phyloP scores from a whole-genome alignment of 2,888 invertebrate species.

The Trissolcus japonicus region DNA sequence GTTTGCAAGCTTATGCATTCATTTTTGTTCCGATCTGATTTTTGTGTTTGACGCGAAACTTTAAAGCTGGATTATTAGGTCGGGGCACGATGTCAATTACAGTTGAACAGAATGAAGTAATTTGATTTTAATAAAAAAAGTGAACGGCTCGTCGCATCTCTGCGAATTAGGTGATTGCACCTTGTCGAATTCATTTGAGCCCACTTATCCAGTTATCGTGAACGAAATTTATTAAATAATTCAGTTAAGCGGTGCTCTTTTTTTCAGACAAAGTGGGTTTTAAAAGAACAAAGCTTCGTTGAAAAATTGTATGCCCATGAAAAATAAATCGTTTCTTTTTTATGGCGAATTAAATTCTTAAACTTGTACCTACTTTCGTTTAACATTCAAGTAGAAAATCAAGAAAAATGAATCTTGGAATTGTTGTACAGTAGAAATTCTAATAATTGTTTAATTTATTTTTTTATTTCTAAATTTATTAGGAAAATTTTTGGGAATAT shows the following conservation, averaged over 20 bases:
- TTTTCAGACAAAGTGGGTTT: neutral
- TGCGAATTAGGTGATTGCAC: slow-evolving; percentile 26
- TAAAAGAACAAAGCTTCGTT: too few relatives aligned
- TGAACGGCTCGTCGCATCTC: slow-evolving; percentile 9
- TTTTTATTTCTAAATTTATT: neutral
- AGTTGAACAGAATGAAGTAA: neutral
- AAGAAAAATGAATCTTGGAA: too few relatives aligned
- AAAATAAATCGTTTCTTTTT: too few relatives aligned
- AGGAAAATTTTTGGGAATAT: neutral
- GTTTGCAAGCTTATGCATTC: too few relatives aligned
- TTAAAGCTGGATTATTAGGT: too few relatives aligned
- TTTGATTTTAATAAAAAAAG: neutral
- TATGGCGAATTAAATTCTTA: too few relatives aligned
- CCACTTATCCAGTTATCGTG: slow-evolving; percentile 23
- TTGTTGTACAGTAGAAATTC: too few relatives aligned
- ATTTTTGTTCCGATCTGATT: too few relatives aligned
- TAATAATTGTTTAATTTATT: neutral
- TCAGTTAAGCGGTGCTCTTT: slow-evolving; percentile 9
- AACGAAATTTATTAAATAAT: slow-evolving; percentile 33
- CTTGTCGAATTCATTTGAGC: slow-evolving; percentile 30
- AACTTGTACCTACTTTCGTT: too few relatives aligned
- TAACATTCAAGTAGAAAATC: too few relatives aligned
- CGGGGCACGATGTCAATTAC: neutral
- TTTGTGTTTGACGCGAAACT: too few relatives aligned
- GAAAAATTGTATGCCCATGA: too few relatives aligned